These are phyloP conservation scores for Halictus ligatus DNA, from an alignment of 2,888 invertebrate species.

Conservation along the genomic window DNA sequence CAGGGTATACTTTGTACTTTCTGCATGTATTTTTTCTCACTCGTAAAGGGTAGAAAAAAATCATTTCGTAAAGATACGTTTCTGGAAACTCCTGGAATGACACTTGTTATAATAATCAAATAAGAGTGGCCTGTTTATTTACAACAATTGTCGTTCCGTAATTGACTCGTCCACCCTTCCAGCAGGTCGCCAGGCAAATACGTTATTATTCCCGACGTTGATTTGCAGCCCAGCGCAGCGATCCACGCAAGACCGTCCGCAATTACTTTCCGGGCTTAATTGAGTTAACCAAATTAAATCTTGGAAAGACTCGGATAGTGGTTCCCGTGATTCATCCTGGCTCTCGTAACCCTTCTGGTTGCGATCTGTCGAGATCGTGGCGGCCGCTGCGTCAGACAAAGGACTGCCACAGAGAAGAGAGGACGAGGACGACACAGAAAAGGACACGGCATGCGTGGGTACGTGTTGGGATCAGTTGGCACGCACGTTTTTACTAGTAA, in stretches of 20 bases:
- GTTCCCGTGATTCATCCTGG: conserved; percentile 54
- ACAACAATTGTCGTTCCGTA: background rate
- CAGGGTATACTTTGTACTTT: too few species aligned
- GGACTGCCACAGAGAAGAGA: background rate
- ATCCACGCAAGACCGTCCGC: conserved; percentile 7
- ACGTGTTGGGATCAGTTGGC: conserved; percentile 68
- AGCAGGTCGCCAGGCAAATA: too few species aligned
- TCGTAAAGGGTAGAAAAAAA: too few species aligned
- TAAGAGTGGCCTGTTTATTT: too few species aligned
- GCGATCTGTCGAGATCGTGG: conserved; percentile 36
- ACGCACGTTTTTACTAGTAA: conserved; percentile 67
- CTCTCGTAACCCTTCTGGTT: conserved; percentile 32
- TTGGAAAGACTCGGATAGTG: conserved; percentile 9
- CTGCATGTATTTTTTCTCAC: too few species aligned
- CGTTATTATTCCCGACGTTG: conserved; percentile 2
- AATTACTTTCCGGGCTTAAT: conserved; percentile 9
- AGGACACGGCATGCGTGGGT: conserved; percentile 16
- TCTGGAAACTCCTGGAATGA: too few species aligned
- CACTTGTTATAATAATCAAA: too few species aligned
- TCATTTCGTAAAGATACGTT: too few species aligned
- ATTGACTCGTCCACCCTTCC: background rate
- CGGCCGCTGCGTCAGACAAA: conserved; percentile 31
- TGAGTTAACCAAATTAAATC: conserved; percentile 24
- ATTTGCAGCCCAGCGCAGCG: background rate
- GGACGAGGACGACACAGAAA: conserved; percentile 16